These are phyloP conservation scores for Coenobita brevimanus DNA, from an alignment of 1,140 invertebrate genomes.

Conservation along the genomic window DNA sequence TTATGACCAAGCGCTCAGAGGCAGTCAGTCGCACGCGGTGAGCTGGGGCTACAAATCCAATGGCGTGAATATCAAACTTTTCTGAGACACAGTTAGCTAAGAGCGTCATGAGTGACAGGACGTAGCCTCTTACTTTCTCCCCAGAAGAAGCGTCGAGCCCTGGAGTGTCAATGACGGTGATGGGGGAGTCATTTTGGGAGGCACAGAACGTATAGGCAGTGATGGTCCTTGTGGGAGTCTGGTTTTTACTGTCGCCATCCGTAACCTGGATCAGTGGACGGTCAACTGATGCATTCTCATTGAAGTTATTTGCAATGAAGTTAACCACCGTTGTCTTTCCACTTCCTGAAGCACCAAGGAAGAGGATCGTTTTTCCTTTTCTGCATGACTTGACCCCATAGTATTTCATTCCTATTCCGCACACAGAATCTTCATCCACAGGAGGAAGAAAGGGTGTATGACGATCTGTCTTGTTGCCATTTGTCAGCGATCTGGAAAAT, in stretches of 20 bases:
- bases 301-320: slow-evolving; percentile 30
- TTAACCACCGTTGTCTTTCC: slow-evolving; percentile 36
- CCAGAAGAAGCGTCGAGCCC: slow-evolving; percentile 42
- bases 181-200: neutral
- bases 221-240: neutral
- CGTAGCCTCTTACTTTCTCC: slow-evolving; percentile 23
- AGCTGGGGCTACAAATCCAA: slow-evolving; percentile 43
- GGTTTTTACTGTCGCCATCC: neutral
- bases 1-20: slow-evolving; percentile 42
- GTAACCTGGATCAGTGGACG: neutral
- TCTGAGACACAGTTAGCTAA: slow-evolving; percentile 30
- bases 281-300: neutral
- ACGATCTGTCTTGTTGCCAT: neutral
- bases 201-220: slow-evolving; percentile 36
- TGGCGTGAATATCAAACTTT: slow-evolving; percentile 34
- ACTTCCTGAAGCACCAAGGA: slow-evolving; percentile 41
- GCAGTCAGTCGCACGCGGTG: slow-evolving; percentile 43
- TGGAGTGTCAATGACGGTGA: slow-evolving; percentile 42
- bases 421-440: neutral
- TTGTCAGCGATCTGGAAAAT: no score
- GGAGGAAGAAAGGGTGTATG: neutral
- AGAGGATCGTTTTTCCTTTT: slow-evolving; percentile 15
- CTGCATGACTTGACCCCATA: neutral
- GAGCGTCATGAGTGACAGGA: slow-evolving; percentile 41
- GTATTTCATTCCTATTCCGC: slow-evolving; percentile 31